Base-by-base conservation (phyloP, 2,113 vertebrate genomes). In the Elanoides forficatus region DNA sequence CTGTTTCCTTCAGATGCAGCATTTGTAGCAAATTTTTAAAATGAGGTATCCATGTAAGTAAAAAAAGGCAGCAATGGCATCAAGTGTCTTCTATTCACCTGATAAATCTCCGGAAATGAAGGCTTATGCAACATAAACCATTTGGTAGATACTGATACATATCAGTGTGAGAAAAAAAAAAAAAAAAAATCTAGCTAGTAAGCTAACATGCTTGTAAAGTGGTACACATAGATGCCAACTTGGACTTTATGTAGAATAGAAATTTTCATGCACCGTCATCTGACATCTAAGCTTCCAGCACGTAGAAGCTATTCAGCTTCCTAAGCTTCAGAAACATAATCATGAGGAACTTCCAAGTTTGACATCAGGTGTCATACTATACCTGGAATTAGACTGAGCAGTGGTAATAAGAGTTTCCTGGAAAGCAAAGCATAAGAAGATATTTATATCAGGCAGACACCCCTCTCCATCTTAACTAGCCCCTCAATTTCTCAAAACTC, bases 341-440 rank as follows among this genome's bases (percentile, higher is more conserved):
- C 9, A 59, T 11, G 7, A 86, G 26, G 16, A 84, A 52, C 16
- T 76, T 65, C 0, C 0, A 27, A 67, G 40, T 90, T 29, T 73
- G 45, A 62, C 40, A 68, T 47, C 15, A 88, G 38, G 63, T 86
- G 8, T 5, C 58, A 85, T 88, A 93, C 96, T 80, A 22, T 98
- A 99, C 98, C 98, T 98, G 94, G 97, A 91, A 72, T 88, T 86
- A 66, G 98, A 98, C 9, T 98, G 94, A 25, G 40, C 4, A 43
- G 98, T 98, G 20, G 98, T 98, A 81, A 99, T 96, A 38, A 98
- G 96, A 62, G 96, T 90, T 58, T 98, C 98, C 98, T 99, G 96
- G 60, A 98, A 98, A 81, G 88, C 38, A 96, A 97, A 95, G 48
- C 58, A 93, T 56, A 93, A 68, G 13, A 34, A 95, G 50, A 48